Evolutionary conservation across 2,888 invertebrate species (phyloP).

Genomic region (Calliscelio sp.): DNA sequence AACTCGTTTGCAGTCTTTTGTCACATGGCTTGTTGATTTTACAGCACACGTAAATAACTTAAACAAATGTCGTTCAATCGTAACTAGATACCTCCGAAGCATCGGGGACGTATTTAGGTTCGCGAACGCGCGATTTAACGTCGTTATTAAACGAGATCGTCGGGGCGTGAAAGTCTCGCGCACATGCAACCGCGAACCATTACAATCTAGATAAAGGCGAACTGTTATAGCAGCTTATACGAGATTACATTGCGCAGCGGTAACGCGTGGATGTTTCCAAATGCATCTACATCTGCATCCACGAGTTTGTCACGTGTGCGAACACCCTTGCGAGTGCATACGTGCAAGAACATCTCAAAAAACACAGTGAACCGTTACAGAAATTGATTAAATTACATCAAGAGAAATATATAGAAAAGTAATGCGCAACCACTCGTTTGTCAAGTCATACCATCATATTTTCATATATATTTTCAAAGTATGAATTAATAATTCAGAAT

Average conservation of each 20-base stretch:
- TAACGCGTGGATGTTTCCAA: constrained; percentile 54
- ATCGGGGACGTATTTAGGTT: constrained; percentile 56
- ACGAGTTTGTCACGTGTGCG: constrained; percentile 43
- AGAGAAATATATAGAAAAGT: background rate
- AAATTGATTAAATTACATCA: constrained; percentile 20
- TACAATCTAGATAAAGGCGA: constrained; percentile 70
- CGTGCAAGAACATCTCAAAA: background rate
- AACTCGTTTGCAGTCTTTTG: constrained; percentile 54
- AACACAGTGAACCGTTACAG: background rate
- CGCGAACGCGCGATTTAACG: constrained; percentile 62
- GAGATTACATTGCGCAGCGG: constrained; percentile 60
- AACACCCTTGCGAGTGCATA: constrained; percentile 1
- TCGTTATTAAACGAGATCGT: constrained; percentile 63
- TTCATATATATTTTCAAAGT: background rate
- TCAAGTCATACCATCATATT: background rate
- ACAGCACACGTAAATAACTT: constrained; percentile 42
- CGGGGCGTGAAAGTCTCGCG: constrained; percentile 65
- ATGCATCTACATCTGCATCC: constrained; percentile 48
- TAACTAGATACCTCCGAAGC: constrained; percentile 36
- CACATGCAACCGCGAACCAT: constrained; percentile 68
- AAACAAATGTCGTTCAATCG: constrained; percentile 59
- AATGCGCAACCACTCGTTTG: background rate
- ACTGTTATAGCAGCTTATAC: constrained; percentile 70
- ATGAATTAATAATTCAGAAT: no score
- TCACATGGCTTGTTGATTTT: constrained; percentile 46